Evolutionary conservation across 2,797 vertebrate species (phyloP).

Genomic region (Diglossa cyanea): DNA sequence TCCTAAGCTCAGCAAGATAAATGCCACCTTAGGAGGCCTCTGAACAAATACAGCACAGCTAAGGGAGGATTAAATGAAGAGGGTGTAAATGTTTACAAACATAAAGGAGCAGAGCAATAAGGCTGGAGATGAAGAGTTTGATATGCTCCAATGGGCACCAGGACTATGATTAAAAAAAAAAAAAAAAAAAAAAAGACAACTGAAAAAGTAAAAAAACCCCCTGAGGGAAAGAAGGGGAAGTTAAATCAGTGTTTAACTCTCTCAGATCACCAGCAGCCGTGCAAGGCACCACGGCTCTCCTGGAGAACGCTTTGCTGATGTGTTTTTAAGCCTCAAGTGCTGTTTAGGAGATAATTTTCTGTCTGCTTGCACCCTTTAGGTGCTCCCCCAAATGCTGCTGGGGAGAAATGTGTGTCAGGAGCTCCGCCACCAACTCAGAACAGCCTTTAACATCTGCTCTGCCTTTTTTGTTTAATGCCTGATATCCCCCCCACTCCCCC

Average conservation of each 20-base stretch:
- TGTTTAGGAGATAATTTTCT: rapidly evolving
- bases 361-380: neutral
- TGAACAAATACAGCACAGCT: neutral
- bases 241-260: neutral
- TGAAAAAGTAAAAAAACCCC: neutral
- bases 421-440: neutral
- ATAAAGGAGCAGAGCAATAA: neutral
- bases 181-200: neutral
- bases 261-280: neutral
- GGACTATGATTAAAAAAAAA: neutral
- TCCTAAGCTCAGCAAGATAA: neutral
- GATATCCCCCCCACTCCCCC: neutral
- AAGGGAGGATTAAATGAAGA: neutral
- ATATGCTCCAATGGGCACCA: neutral
- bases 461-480: neutral
- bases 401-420: rapidly evolving
- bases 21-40: conserved; percentile 15
- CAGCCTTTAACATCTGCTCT: neutral
- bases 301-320: neutral
- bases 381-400: neutral
- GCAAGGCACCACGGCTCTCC: neutral
- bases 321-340: neutral
- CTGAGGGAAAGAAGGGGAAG: neutral
- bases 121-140: neutral
- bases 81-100: conserved; percentile 40